Percentiles rank a stretch among this genome's conserved stretches.
phyloP scores from a whole-genome alignment of 2,113 vertebrate species.

The Progne subis region DNA sequence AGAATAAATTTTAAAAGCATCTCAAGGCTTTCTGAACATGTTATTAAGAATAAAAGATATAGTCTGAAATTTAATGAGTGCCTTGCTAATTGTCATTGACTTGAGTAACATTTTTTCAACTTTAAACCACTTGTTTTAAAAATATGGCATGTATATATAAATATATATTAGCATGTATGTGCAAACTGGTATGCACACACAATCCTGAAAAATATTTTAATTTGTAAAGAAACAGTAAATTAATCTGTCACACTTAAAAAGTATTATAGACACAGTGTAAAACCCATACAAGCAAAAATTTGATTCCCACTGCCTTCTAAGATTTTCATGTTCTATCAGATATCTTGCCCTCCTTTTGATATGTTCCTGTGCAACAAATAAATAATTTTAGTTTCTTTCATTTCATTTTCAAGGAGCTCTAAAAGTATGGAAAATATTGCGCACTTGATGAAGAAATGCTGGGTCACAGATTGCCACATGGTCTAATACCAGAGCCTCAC shows the following conservation, averaged over 20 bases:
- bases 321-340: background rate
- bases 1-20: background rate
- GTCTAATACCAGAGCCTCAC: background rate
- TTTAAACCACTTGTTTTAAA: background rate
- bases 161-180: background rate
- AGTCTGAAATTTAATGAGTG: background rate
- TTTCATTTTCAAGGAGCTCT: background rate
- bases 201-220: background rate
- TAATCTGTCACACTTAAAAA: background rate
- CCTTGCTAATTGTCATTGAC: background rate
- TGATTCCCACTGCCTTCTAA: background rate
- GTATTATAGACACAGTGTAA: background rate
- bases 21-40: background rate
- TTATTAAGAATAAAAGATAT: background rate
- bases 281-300: background rate
- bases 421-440: background rate
- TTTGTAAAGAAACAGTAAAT: background rate
- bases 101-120: background rate
- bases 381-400: background rate
- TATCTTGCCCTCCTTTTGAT: background rate
- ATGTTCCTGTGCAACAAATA: background rate
- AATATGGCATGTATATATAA: background rate
- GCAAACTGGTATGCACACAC: background rate
- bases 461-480: background rate
- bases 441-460: background rate